A percentile compares a stretch with the other conserved stretches of the same genome.
These are phyloP conservation scores for Etheostoma perlongum DNA, from an alignment of 2,797 vertebrate genomes.

Conservation along the genomic window DNA sequence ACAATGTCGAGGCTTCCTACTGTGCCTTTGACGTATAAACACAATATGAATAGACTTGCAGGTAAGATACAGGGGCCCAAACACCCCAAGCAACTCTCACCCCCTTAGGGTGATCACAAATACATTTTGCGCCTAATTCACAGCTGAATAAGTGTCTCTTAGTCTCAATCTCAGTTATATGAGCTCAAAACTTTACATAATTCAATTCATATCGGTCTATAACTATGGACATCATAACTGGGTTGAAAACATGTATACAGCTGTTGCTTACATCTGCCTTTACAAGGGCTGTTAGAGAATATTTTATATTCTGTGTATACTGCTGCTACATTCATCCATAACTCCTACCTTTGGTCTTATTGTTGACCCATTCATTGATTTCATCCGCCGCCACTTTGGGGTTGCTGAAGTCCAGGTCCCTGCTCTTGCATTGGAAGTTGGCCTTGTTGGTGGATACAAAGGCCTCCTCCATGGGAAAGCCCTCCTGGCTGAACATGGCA, in stretches of 20 bases:
- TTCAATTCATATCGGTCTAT: not conserved
- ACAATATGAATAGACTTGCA: not conserved
- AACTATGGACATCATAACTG: not conserved
- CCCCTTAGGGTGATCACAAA: too few species aligned
- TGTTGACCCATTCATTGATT: constrained; percentile 94
- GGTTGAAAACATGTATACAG: not conserved
- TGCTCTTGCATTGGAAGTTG: constrained; percentile 91
- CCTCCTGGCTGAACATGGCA: constrained; percentile 89
- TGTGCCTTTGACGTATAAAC: not conserved
- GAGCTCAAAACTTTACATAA: not conserved
- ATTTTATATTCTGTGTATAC: too few species aligned
- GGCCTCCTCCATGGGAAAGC: constrained; percentile 86
- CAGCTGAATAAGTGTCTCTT: not conserved
- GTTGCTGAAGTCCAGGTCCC: constrained; percentile 87
- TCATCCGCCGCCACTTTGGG: constrained; percentile 83
- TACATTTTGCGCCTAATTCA: not conserved
- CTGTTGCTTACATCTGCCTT: not conserved
- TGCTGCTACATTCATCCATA: not conserved
- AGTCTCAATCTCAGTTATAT: not conserved
- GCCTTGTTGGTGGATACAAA: constrained; percentile 91
- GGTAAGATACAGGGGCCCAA: not conserved
- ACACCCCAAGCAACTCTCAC: not conserved
- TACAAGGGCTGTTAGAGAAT: not conserved
- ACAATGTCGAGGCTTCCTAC: not conserved
- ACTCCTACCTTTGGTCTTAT: constrained; percentile 90